Evolutionary conservation across 37 sponge, comb jelly and placozoan genomes (phyloP).

Genomic region (Theonella swinhoei): DNA sequence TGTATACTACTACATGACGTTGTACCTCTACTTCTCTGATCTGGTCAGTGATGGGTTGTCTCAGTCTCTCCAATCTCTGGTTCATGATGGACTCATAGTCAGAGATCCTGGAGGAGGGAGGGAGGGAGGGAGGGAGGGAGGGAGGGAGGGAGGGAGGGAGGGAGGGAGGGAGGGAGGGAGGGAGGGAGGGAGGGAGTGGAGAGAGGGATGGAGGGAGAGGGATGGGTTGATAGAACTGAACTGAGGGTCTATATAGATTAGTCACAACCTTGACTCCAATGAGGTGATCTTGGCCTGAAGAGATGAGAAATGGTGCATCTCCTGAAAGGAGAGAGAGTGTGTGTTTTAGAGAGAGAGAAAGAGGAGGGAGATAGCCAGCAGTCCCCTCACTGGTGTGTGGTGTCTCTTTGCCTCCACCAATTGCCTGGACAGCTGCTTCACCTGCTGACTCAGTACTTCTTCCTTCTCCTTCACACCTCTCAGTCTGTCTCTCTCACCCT

Average conservation of each 20-base stretch:
- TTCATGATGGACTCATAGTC: neutral
- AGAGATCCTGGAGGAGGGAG: neutral
- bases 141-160: too few species aligned
- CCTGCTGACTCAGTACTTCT: conserved; percentile 35
- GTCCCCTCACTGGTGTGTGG: conserved; percentile 65
- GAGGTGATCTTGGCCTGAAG: conserved; percentile 37
- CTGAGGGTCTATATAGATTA: too few species aligned
- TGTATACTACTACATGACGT: too few species aligned
- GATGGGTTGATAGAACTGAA: too few species aligned
- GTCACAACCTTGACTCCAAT: conserved; percentile 71
- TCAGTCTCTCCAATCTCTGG: neutral
- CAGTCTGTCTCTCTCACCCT: conserved; percentile 26
- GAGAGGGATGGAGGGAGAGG: too few species aligned
- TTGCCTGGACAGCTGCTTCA: conserved; percentile 40
- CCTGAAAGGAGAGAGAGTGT: conserved; percentile 31
- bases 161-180: too few species aligned
- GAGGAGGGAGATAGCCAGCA: neutral
- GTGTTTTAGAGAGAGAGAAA: neutral
- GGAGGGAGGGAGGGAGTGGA: too few species aligned
- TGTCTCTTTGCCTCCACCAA: conserved; percentile 65
- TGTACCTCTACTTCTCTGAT: neutral
- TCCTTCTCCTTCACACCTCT: conserved; percentile 15
- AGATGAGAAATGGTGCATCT: conserved; percentile 65
- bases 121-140: too few species aligned
- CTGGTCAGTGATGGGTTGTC: neutral